These are phyloP conservation scores for Philonicus albiceps DNA, from an alignment of 2,888 invertebrate species.

Conservation along the genomic window DNA sequence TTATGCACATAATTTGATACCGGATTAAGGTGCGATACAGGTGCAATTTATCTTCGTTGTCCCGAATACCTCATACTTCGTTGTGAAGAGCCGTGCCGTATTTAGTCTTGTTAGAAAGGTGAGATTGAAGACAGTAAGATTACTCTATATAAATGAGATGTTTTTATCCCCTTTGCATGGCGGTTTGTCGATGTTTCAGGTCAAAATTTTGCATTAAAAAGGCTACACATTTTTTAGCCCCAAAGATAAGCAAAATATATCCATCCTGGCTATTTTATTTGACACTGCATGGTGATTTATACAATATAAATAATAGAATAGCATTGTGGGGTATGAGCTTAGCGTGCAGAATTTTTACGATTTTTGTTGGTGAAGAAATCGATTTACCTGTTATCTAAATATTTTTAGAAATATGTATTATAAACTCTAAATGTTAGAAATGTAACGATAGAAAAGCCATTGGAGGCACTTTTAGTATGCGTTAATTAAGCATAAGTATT, in stretches of 20 bases:
- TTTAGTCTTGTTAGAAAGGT: background rate
- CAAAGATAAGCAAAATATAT: background rate
- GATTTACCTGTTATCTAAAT: too few species aligned
- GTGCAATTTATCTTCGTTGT: background rate
- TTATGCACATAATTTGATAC: background rate
- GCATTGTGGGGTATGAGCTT: background rate
- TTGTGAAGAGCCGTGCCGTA: background rate
- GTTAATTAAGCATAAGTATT: too few species aligned
- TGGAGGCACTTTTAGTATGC: too few species aligned
- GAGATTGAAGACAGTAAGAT: background rate
- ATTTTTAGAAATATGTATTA: too few species aligned
- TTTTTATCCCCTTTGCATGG: background rate
- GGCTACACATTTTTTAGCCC: background rate
- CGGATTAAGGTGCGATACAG: background rate
- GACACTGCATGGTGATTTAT: background rate
- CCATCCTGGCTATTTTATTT: background rate
- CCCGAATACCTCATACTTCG: background rate
- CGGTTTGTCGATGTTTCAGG: background rate
- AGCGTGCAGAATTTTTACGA: background rate
- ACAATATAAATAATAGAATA: background rate
- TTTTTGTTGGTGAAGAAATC: background rate
- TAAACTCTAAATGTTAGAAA: too few species aligned
- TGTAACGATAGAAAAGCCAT: too few species aligned
- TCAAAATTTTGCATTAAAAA: background rate
- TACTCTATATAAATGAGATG: background rate